Evolutionary conservation across 2,797 vertebrate genomes (phyloP).

Genomic region (Poeciliopsis turneri): DNA sequence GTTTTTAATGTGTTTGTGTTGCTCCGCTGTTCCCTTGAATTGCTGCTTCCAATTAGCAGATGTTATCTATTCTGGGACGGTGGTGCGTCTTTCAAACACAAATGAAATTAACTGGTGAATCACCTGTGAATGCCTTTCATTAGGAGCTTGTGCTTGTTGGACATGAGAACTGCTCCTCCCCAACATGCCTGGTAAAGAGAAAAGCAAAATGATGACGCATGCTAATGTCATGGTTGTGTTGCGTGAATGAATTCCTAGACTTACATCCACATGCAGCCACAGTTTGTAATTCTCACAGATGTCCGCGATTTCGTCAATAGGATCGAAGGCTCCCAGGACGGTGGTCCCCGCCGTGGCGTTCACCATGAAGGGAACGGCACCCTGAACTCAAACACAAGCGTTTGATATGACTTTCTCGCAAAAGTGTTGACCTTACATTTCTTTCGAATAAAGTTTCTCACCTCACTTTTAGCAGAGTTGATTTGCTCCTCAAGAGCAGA

Average conservation of each 20-base stretch:
- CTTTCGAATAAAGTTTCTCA: conserved; percentile 50
- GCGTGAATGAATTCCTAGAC: background rate
- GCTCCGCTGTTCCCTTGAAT: no score
- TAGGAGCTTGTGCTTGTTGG: conserved; percentile 80
- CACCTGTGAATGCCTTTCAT: conserved; percentile 86
- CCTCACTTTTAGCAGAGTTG: conserved; percentile 80
- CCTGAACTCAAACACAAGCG: conserved; percentile 64
- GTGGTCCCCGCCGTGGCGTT: conserved; percentile 87
- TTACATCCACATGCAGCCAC: conserved; percentile 57
- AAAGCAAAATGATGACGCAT: background rate
- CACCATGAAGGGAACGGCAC: conserved; percentile 84
- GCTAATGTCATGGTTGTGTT: background rate
- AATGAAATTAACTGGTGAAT: conserved; percentile 70
- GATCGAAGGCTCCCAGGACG: conserved; percentile 86
- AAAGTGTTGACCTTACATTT: background rate
- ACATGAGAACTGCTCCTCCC: conserved; percentile 88
- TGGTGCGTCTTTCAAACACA: conserved; percentile 78
- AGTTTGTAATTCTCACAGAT: conserved; percentile 74
- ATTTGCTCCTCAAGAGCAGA: conserved; percentile 86
- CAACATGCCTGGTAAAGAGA: conserved; percentile 83
- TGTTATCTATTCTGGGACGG: background rate
- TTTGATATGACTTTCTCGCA: background rate
- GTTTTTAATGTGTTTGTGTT: no score
- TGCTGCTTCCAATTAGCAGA: background rate
- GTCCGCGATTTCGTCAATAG: conserved; percentile 82